Percentiles rank a stretch among this genome's conserved stretches.
These are phyloP conservation scores for Dendrocopos noguchii DNA, from an alignment of 2,113 vertebrate species.

Conservation along the genomic window DNA sequence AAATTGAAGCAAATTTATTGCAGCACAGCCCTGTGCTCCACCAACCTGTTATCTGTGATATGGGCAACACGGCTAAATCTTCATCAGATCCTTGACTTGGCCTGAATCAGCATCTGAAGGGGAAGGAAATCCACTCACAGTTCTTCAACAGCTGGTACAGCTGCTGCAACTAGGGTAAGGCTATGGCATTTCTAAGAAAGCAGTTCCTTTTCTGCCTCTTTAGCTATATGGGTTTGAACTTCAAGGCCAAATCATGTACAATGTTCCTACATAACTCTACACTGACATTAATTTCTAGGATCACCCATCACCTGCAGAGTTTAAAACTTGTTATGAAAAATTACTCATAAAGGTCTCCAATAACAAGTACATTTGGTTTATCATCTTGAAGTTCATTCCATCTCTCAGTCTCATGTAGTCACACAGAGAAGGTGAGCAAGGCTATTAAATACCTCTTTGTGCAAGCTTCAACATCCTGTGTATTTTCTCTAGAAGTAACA, in stretches of 20 bases:
- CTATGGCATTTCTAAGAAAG: not conserved
- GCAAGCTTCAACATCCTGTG: not conserved
- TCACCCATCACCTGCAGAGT: not conserved
- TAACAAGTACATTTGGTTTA: not conserved
- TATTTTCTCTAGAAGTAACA: not conserved
- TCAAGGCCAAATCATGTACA: not conserved
- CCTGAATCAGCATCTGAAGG: not conserved
- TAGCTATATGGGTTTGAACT: not conserved
- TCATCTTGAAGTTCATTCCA: not conserved
- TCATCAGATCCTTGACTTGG: not conserved
- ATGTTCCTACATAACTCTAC: not conserved
- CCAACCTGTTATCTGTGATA: not conserved
- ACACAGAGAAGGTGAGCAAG: not conserved
- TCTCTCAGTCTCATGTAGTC: not conserved
- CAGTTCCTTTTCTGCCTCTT: not conserved
- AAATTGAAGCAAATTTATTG: not conserved
- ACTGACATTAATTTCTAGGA: rapidly evolving
- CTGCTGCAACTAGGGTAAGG: not conserved
- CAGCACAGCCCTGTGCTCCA: not conserved
- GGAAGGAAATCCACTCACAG: not conserved
- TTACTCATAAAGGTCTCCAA: not conserved
- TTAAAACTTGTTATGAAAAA: not conserved
- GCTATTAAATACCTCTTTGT: not conserved
- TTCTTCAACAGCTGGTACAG: not conserved
- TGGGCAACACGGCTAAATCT: not conserved